Evolutionary conservation across 2,888 invertebrate species (phyloP).

Genomic region (Hyposoter dolosus): DNA sequence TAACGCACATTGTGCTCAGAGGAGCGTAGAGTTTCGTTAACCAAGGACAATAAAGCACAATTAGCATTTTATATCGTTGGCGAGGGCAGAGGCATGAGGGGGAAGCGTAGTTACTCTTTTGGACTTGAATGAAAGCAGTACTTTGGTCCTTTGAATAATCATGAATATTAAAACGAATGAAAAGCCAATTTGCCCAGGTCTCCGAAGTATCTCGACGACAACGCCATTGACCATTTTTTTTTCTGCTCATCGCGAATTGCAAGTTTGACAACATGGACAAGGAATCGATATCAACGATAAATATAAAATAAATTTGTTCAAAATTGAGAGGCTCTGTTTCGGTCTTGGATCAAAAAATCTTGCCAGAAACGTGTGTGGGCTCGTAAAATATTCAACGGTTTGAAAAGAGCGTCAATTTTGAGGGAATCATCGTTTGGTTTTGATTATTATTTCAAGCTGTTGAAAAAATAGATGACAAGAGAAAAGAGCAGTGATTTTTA

Average conservation of each 20-base stretch:
- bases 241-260: not conserved
- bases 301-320: no score
- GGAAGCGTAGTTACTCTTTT: not conserved
- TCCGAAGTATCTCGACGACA: constrained; percentile 11
- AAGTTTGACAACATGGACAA: not conserved
- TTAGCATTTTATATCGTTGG: constrained; percentile 78
- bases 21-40: constrained; percentile 60
- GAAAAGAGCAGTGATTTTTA: no score
- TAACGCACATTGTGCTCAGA: constrained; percentile 65
- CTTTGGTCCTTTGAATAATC: constrained; percentile 72
- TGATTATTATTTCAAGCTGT: no score
- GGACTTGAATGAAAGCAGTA: constrained; percentile 66
- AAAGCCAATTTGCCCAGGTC: constrained; percentile 60
- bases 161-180: constrained; percentile 74
- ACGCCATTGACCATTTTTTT: not conserved
- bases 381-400: no score
- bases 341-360: no score
- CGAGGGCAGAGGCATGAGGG: not conserved
- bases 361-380: no score
- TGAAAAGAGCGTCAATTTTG: no score
- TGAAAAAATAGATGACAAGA: no score
- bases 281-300: no score
- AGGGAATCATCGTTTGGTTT: no score
- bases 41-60: constrained; percentile 75
- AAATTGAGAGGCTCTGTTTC: no score